Percentiles rank a stretch among this genome's conserved stretches.
These are phyloP conservation scores for Drosophila pseudoobscura DNA, from an alignment of 1,140 invertebrate species.

Conservation along the genomic window DNA sequence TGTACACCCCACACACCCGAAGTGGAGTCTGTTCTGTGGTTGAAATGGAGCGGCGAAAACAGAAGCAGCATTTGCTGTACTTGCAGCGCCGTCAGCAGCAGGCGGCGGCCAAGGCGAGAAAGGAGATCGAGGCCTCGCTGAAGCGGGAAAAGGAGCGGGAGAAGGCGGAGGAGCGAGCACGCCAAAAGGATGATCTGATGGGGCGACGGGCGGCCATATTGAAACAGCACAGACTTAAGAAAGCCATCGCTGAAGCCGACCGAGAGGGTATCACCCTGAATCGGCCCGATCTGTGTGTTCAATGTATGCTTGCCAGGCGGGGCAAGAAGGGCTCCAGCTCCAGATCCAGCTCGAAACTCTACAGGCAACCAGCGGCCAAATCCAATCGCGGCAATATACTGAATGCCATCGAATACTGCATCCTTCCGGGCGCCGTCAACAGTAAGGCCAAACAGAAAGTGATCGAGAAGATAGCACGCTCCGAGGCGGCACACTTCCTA, in stretches of 20 bases:
- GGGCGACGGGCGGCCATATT: conserved; percentile 93
- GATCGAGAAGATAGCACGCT: conserved; percentile 96
- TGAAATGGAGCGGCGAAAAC: conserved; percentile 95
- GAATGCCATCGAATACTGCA: conserved; percentile 99
- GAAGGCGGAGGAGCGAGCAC: conserved; percentile 92
- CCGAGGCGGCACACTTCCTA: conserved; percentile 98
- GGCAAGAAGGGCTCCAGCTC: conserved; percentile 92
- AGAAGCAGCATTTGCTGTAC: conserved; percentile 93
- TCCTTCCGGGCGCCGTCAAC: conserved; percentile 98
- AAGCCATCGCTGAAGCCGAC: conserved; percentile 95
- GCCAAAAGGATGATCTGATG: conserved; percentile 96
- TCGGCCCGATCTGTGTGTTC: conserved; percentile 88
- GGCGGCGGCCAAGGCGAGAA: conserved; percentile 92
- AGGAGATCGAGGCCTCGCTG: conserved; percentile 92
- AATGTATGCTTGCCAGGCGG: conserved; percentile 84
- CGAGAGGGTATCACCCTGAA: conserved; percentile 92
- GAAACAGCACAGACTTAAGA: conserved; percentile 97
- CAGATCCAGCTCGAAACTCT: conserved; percentile 87
- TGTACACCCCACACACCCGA: too few relatives aligned
- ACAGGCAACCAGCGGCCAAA: conserved; percentile 97
- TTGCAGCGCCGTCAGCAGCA: conserved; percentile 93
- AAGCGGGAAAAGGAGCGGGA: conserved; percentile 90
- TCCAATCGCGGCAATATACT: conserved; percentile 98
- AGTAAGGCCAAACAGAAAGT: conserved; percentile 96
- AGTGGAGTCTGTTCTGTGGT: conserved; percentile 85